Evolutionary conservation across 2,113 vertebrate genomes (phyloP), one percentile per base, ranked within the genome.

Genomic region (Okapia johnstoni): DNA sequence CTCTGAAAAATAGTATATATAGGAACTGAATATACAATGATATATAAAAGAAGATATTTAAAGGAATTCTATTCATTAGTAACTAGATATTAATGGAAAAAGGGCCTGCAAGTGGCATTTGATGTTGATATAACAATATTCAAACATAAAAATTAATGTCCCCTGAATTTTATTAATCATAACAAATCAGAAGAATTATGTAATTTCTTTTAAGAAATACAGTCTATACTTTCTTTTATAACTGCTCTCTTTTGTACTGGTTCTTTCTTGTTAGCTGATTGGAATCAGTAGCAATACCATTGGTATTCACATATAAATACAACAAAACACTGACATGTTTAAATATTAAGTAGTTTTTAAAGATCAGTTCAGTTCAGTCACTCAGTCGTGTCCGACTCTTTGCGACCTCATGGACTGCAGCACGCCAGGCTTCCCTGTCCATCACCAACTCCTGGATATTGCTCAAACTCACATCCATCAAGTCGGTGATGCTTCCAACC

Each of bases 351-450:
- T 25, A n/a, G 36, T 26, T 88, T 79, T 94, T 36, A 89, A n/a
- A 70, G 9, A 70, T 36, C 8, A 11, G 63, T 70, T 36, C n/a
- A 36, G 17, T 36, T 70, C n/a, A 36, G 19, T 70, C n/a, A 1
- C 10, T 70, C n/a, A 40, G 66, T 12, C 10, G 0, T 12, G 5
- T 40, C 66, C 5, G 21, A 40, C n/a, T 70, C 66, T 40, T 70
- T 23, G n/a, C 0, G 0, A 70, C 9, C 2, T n/a, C 19, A 23
- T 36, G 5, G 19, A 70, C n/a, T 23, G 9, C 5, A 70, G 66
- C 66, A 40, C 0, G 0, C 10, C 66, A 70, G 2, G n/a, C n/a
- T 12, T 70, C 1, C 19, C 66, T 40, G n/a, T 2, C 0, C 66
- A 23, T 70, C 63, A 70, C 19, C n/a, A 23, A 12, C 19, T 70